Base-by-base conservation (phyloP, 2,888 invertebrate species). In the Dexiosoma caninum region DNA sequence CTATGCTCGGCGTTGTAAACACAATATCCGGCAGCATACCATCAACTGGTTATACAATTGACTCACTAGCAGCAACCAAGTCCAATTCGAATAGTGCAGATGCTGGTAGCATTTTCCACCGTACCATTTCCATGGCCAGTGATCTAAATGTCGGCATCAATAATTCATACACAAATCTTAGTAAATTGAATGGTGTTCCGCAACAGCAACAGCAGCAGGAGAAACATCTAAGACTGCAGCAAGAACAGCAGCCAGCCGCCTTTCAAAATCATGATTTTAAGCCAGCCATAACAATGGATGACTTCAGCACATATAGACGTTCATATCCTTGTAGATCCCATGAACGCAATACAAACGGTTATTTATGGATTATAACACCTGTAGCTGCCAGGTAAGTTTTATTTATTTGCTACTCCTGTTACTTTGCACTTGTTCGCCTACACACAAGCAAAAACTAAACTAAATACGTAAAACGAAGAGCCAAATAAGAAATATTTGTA, bases 321-420 rank as follows among this genome's bases (percentile, higher is more conserved):
- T 64, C 69, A 12, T 72, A 81, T 44, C 51, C 77, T 23, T 76
- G 76, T 40, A 62, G 78, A 16, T 62, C 76, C 32, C 42, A 62
- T n/a, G 85, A 84, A 82, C 80, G 83, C 6, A 84, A 83, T 51
- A 83, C 81, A 35, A 83, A 85, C 21, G 88, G 89, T 78, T 88
- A 89, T 84, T 85, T 90, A 80, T 90, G 90, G 90, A 87, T 90
- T 60, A 82, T 90, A 84, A 90, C 90, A 88, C 90, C 90, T 88
- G 90, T 90, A 84, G 90, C 89, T 49, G 90, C 90, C 71, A 90
- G 90, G 90, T 90, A 84, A 87, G 86, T 84, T 27, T 16, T 35
- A 32, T 67, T 59, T 57, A 19, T 51, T 60, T 42, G n/a, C 67
- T 66, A 23, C 44, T 32, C 12, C 19, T 12, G 2, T 57, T 35